Base-by-base conservation (phyloP, 2,797 vertebrate species). In the Protosalanx chinensis region DNA sequence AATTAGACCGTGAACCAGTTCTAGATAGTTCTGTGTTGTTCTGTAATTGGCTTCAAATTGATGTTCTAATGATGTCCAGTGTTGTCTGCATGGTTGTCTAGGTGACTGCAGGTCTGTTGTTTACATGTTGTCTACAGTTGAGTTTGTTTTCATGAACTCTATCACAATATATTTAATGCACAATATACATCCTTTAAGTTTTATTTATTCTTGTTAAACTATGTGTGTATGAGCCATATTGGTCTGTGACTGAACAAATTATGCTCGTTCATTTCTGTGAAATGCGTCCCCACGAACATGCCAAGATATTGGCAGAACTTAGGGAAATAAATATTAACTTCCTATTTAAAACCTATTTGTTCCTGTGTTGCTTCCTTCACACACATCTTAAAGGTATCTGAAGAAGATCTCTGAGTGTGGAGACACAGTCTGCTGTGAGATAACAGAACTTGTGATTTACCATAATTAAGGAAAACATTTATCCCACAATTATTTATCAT, bases 181-280 rank as follows among this genome's bases (percentile, higher is more conserved):
- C 92, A 90, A 76, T 78, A 23, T 73, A 77, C 64, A 77, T 64
- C 82, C 86, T 83, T 62, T 82, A 74, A 64, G 87, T 91, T 92
- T 87, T 85, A 92, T 96, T 95, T 96, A 90, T 95, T 95, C 92
- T 92, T 94, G 92, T 91, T 90, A 90, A 92, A 92, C 90, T 2
- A 89, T 91, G 87, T 78, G 73, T 89, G 84, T 71, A 82, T 89
- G 35, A 93, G 91, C 94, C 96, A 97, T 90, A 94, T 96, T 97
- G 96, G 96, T 93, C 93, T 85, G 87, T 93, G 87, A 80, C 86
- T 23, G 66, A 56, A 30, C 29, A 29, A 15, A 15, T 77, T 87
- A 75, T 89, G 84, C 88, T 83, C 72, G 88, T 90, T 83, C 82
- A 92, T 98, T 98, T 98, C 96, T 94, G 76, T 95, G 95, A 96